A percentile compares a stretch with the other conserved stretches of the same genome.
Conservation (phyloP, 2,797 vertebrate species). For the Ptychadena robeensis region DNA sequence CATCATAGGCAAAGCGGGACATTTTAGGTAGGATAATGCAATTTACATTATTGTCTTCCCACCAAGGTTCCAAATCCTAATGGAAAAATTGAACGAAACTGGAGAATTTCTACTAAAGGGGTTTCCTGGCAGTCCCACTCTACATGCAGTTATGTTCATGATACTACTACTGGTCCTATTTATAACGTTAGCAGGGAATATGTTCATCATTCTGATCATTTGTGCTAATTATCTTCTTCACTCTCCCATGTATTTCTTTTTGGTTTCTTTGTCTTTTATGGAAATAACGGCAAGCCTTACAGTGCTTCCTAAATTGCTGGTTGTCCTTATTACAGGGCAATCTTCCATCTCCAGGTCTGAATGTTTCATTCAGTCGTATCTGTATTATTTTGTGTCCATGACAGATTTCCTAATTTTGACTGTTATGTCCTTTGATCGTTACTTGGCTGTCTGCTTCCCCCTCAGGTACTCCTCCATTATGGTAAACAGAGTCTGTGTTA, state of each 20-base stretch:
- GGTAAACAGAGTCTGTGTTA: conserved; percentile 62
- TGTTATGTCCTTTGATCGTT: conserved; percentile 67
- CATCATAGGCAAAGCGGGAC: too few relatives aligned
- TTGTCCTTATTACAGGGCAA: conserved; percentile 57
- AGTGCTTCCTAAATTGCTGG: conserved; percentile 64
- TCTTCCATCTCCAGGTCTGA: conserved; percentile 57
- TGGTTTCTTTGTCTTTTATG: conserved; percentile 63
- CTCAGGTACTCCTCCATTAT: conserved; percentile 63
- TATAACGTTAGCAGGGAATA: conserved; percentile 61
- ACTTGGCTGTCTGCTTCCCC: conserved; percentile 63
- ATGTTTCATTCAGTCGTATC: conserved; percentile 57
- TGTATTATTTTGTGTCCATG: conserved; percentile 65
- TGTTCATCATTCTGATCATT: conserved; percentile 62
- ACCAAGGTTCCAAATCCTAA: background rate
- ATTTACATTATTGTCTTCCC: too few relatives aligned
- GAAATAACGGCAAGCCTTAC: conserved; percentile 62
- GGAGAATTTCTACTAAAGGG: conserved; percentile 64
- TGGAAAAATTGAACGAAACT: conserved; percentile 18
- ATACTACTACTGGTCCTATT: conserved; percentile 62
- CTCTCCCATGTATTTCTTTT: conserved; percentile 68
- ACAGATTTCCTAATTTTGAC: conserved; percentile 65
- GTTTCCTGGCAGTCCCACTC: conserved; percentile 58
- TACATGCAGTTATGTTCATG: conserved; percentile 61
- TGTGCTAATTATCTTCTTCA: conserved; percentile 60
- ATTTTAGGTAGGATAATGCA: too few relatives aligned